A percentile compares a stretch with the other conserved stretches of the same genome.
These are phyloP conservation scores for Drosophila flavopinicola DNA, from an alignment of 2,888 invertebrate species.

Conservation along the genomic window DNA sequence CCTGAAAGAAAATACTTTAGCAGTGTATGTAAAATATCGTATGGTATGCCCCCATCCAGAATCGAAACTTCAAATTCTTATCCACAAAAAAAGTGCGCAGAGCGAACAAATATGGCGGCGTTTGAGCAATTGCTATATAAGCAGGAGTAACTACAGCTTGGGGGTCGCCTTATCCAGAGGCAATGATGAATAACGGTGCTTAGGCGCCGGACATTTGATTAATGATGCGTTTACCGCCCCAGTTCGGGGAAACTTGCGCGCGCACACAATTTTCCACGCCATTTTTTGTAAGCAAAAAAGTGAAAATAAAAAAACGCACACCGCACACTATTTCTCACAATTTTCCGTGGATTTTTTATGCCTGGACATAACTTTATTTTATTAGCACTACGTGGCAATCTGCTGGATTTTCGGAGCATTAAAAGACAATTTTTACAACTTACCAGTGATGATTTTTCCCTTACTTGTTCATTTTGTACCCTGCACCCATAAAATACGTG, in stretches of 20 bases:
- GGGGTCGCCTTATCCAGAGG: slow-evolving; percentile 56
- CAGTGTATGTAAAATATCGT: background rate
- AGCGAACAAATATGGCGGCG: slow-evolving; percentile 59
- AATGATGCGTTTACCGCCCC: slow-evolving; percentile 79
- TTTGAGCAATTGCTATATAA: slow-evolving; percentile 5
- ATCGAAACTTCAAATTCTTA: slow-evolving; percentile 20
- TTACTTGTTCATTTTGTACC: slow-evolving; percentile 39
- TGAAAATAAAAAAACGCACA: slow-evolving; percentile 31
- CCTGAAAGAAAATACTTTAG: background rate
- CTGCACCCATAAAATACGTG: slow-evolving; percentile 11
- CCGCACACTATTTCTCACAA: slow-evolving; percentile 72
- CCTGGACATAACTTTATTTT: slow-evolving; percentile 78
- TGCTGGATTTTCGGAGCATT: slow-evolving; percentile 79
- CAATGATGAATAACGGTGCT: slow-evolving; percentile 81
- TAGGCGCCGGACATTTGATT: slow-evolving; percentile 79
- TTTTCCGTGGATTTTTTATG: slow-evolving; percentile 66
- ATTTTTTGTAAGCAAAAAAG: slow-evolving; percentile 52
- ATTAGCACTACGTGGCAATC: slow-evolving; percentile 81
- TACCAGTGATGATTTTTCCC: slow-evolving; percentile 67
- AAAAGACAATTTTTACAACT: slow-evolving; percentile 80
- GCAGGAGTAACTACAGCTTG: slow-evolving; percentile 12
- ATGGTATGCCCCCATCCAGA: background rate
- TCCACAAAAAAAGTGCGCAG: slow-evolving; percentile 29
- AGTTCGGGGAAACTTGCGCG: slow-evolving; percentile 50
- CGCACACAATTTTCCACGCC: slow-evolving; percentile 70